A percentile compares a stretch with the other conserved stretches of the same genome.
Conservation (phyloP, 2,797 vertebrate species). For the Valencia hispanica region DNA sequence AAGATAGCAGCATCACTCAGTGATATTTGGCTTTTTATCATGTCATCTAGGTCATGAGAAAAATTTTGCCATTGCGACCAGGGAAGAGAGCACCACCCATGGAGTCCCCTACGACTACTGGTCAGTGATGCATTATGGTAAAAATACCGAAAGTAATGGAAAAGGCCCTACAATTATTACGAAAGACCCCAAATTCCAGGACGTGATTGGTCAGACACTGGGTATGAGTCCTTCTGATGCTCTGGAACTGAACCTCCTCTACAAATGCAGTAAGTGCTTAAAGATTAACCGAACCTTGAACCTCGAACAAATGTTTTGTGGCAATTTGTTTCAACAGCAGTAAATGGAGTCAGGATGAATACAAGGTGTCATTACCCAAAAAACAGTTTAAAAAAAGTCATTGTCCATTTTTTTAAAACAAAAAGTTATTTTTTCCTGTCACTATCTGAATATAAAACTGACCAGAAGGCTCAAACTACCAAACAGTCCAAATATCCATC, state of each 20-base stretch:
- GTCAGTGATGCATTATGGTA: too few relatives aligned
- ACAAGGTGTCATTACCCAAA: too few relatives aligned
- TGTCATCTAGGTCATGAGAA: neutral
- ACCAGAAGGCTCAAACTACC: too few relatives aligned
- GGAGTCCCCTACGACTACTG: neutral
- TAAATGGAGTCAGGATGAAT: too few relatives aligned
- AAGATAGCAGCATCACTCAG: too few relatives aligned
- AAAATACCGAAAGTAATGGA: slow-evolving; percentile 32
- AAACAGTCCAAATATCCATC: too few relatives aligned
- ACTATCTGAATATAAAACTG: too few relatives aligned
- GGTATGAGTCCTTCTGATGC: slow-evolving; percentile 72
- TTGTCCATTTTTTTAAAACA: too few relatives aligned
- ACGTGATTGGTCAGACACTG: slow-evolving; percentile 86
- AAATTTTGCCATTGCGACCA: slow-evolving; percentile 20
- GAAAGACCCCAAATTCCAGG: slow-evolving; percentile 78
- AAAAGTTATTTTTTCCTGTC: too few relatives aligned
- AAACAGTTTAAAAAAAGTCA: too few relatives aligned
- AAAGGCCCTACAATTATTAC: slow-evolving; percentile 84
- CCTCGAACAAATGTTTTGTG: too few relatives aligned
- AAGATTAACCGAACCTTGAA: neutral
- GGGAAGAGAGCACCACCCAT: slow-evolving; percentile 16
- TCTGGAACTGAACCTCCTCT: slow-evolving; percentile 73
- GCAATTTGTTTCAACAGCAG: too few relatives aligned
- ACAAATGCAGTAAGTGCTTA: slow-evolving; percentile 85
- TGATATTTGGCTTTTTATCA: neutral